Evolutionary conservation across 1,140 invertebrate species (phyloP).

Genomic region (Drepana arcuata): DNA sequence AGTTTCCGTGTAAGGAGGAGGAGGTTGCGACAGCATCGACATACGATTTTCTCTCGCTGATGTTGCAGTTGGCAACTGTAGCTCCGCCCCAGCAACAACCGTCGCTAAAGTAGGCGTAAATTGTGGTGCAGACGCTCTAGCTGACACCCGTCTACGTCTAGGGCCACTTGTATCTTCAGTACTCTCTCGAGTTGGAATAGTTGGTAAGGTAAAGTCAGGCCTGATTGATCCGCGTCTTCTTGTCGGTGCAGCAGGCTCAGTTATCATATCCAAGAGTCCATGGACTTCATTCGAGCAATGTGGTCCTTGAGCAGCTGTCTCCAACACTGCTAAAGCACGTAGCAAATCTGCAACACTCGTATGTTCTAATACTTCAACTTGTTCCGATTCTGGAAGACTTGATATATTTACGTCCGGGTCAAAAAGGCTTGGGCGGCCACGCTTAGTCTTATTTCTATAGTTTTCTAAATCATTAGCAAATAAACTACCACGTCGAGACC

Average conservation of each 20-base stretch:
- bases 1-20: slow-evolving; percentile 55
- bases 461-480: slow-evolving; percentile 45
- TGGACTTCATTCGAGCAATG: slow-evolving; percentile 11
- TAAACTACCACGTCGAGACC: slow-evolving; percentile 27
- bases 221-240: slow-evolving; percentile 39
- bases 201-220: slow-evolving; percentile 30
- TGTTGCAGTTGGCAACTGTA: slow-evolving; percentile 51
- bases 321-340: slow-evolving; percentile 77
- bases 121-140: slow-evolving; percentile 47
- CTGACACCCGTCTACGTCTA: slow-evolving; percentile 51
- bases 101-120: slow-evolving; percentile 61
- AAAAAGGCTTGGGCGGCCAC: slow-evolving; percentile 70
- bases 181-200: slow-evolving; percentile 21
- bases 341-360: slow-evolving; percentile 84
- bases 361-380: slow-evolving; percentile 79
- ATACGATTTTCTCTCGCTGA: slow-evolving; percentile 58
- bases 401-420: slow-evolving; percentile 62
- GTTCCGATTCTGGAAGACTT: slow-evolving; percentile 59
- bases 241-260: slow-evolving; percentile 10
- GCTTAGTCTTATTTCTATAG: slow-evolving; percentile 41
- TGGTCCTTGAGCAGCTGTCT: slow-evolving; percentile 29
- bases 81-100: slow-evolving; percentile 54
- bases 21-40: slow-evolving; percentile 49
- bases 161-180: slow-evolving; percentile 37
- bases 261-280: slow-evolving; percentile 24